Evolutionary conservation across 2,888 invertebrate species (phyloP), one percentile per base, ranked within the genome.

Genomic region (Onthophagus sagittarius): DNA sequence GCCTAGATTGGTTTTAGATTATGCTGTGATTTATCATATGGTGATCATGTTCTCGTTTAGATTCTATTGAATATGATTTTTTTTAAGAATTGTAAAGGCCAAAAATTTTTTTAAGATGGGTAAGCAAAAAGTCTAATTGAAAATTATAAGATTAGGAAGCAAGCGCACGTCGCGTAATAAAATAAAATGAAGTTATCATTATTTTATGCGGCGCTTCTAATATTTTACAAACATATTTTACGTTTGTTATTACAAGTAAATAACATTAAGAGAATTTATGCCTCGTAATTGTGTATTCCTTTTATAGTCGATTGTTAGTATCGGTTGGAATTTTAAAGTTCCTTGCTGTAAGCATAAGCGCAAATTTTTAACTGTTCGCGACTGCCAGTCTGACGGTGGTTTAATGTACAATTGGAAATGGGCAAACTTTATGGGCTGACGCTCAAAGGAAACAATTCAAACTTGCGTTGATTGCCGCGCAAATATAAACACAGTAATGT

Each of bases 1-100:
- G 23, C 5, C 67, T n/a, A 67, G 67, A 67, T 67, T 67, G 67
- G 67, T 67, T 67, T 67, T 67, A 67, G 67, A 67, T 67, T 67
- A 67, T 67, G 67, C 5, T 0, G 23, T 15, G 23, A 67, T 67
- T 67, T 67, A 67, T 67, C 67, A 67, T 67, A 14, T 1, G 67
- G n/a, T 15, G 15, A 63, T 67, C 23, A 7, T 67, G 15, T 15
- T 15, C 31, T 67, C 67, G 67, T 67, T 67, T 63, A 13, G n/a
- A 7, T 15, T 15, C 63, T n/a, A 63, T 67, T 67, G 67, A 67
- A 15, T 15, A 31, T 15, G 15, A 2, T 15, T 15, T 15, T 15
- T 14, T 15, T 67, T 15, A n/a, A 53, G 39, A 53, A 53, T 53
- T 53, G 7, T 53, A 9, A 53, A 53, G 11, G 2, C 39, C 4